Evolutionary conservation across 2,888 invertebrate species (phyloP).

Genomic region (Sesia apiformis): DNA sequence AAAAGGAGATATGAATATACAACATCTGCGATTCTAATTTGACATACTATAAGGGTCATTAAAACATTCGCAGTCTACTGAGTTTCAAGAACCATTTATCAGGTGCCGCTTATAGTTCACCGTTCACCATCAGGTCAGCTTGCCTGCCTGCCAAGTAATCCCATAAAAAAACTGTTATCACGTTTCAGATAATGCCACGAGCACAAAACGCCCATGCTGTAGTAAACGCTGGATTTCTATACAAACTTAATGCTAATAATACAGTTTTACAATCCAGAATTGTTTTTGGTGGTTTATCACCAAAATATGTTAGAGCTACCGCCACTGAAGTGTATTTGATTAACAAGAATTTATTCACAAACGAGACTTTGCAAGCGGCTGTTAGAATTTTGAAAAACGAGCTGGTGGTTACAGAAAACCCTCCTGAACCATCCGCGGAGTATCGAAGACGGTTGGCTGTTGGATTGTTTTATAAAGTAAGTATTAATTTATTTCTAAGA

Average conservation of each 20-base stretch:
- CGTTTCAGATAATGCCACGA: conserved; percentile 78
- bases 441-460: conserved; percentile 75
- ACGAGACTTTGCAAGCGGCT: conserved; percentile 46
- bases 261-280: conserved; percentile 55
- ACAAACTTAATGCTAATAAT: conserved; percentile 50
- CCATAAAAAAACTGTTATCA: background rate
- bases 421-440: conserved; percentile 70
- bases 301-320: conserved; percentile 43
- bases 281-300: conserved; percentile 69
- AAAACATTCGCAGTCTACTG: too few relatives aligned
- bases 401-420: conserved; percentile 27
- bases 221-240: conserved; percentile 79
- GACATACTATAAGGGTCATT: too few relatives aligned
- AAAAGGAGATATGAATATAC: too few relatives aligned
- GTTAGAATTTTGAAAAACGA: conserved; percentile 28
- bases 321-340: conserved; percentile 57
- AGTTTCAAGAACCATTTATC: too few relatives aligned
- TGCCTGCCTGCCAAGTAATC: background rate
- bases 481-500: background rate
- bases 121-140: too few relatives aligned
- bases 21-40: too few relatives aligned
- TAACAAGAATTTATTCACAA: conserved; percentile 44
- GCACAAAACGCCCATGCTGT: conserved; percentile 79
- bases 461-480: conserved; percentile 77
- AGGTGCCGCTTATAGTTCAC: too few relatives aligned